A percentile compares a stretch with the other conserved stretches of the same genome.
Conservation (phyloP, 2,797 vertebrate species). For the Morus bassanus region DNA sequence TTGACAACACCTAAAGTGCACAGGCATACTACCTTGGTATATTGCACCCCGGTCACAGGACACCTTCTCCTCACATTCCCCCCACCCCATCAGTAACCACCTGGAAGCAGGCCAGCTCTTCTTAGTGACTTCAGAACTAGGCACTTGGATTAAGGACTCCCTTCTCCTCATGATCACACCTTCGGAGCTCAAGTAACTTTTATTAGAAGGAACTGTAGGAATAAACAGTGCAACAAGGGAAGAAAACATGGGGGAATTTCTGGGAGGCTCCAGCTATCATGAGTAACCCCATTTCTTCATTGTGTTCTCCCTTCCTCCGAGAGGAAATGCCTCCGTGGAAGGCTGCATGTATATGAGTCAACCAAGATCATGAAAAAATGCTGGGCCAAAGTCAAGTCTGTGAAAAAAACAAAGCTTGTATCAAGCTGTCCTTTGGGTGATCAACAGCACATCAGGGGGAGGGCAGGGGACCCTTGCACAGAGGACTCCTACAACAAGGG, state of each 20-base stretch:
- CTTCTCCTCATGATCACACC: background rate
- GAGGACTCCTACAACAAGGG: background rate
- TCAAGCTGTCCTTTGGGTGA: background rate
- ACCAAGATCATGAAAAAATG: background rate
- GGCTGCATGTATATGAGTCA: background rate
- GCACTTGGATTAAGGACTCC: background rate
- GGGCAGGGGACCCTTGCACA: background rate
- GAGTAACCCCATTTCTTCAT: slow-evolving; percentile 28
- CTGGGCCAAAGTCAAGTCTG: background rate
- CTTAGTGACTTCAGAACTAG: background rate
- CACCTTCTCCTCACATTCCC: background rate
- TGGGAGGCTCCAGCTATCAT: background rate
- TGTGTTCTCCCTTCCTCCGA: slow-evolving; percentile 29
- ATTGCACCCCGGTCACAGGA: background rate
- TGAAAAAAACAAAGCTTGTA: background rate
- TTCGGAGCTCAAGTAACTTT: background rate
- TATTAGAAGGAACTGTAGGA: background rate
- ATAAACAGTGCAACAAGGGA: background rate
- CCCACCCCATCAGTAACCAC: background rate
- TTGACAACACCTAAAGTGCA: background rate
- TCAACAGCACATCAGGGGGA: background rate
- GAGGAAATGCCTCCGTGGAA: slow-evolving; percentile 39
- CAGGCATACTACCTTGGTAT: background rate
- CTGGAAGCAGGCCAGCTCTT: background rate
- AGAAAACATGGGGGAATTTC: background rate